Conservation (phyloP, 92 coral and sea anemone species). For the Heteractis magnifica region DNA sequence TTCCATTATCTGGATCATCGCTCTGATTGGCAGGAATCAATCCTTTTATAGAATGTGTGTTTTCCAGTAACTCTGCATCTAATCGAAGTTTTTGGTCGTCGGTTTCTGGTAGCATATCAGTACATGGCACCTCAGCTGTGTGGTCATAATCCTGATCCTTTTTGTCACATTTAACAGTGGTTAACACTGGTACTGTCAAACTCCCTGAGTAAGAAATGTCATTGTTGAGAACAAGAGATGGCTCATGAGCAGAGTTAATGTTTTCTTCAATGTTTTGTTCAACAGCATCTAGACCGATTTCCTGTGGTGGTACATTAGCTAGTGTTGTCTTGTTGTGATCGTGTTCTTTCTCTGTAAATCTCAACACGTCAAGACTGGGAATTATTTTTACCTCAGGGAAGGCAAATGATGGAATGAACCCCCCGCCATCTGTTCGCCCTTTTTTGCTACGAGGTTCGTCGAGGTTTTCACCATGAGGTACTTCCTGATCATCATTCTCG, state of each 20-base stretch:
- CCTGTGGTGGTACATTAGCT: background rate
- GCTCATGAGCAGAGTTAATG: background rate
- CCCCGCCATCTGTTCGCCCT: background rate
- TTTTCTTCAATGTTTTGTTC: background rate
- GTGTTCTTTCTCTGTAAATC: background rate
- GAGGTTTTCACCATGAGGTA: slow-evolving; percentile 7
- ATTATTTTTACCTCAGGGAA: slow-evolving; percentile 20
- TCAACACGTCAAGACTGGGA: slow-evolving; percentile 6
- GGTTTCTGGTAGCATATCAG: background rate
- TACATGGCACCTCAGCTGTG: background rate
- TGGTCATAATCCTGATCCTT: background rate
- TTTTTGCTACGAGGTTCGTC: slow-evolving; percentile 13
- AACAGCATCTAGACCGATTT: background rate
- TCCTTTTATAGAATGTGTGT: background rate
- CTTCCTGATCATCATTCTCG: slow-evolving; percentile 22
- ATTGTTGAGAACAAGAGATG: background rate
- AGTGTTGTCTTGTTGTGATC: background rate
- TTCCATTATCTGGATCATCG: background rate
- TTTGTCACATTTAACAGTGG: no score
- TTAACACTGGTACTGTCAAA: no score
- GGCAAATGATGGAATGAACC: slow-evolving; percentile 7
- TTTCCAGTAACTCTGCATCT: background rate
- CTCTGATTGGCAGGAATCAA: background rate
- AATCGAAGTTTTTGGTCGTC: background rate
- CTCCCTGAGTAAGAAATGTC: background rate